Evolutionary conservation across 2,113 vertebrate species (phyloP).

Genomic region (Empidonax traillii): DNA sequence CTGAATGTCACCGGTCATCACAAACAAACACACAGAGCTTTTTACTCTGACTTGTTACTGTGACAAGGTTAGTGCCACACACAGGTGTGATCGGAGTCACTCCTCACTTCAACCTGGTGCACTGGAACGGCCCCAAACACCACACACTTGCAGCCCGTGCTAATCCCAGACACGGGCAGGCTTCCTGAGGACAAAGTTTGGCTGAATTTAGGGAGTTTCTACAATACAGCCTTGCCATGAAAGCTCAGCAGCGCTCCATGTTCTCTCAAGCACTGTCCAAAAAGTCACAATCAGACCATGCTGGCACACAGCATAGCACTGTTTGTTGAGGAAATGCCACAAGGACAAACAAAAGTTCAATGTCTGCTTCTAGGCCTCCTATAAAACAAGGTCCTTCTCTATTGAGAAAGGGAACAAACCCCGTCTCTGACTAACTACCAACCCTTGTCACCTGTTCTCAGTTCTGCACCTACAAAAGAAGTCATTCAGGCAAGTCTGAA

Average conservation of each 20-base stretch:
- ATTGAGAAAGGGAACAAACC: not conserved
- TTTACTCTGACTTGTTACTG: not conserved
- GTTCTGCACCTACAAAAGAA: not conserved
- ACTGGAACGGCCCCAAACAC: not conserved
- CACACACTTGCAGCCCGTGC: rapidly evolving
- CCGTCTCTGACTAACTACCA: not conserved
- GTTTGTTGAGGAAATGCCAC: not conserved
- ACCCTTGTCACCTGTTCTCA: not conserved
- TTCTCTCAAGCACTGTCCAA: not conserved
- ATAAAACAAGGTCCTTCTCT: not conserved
- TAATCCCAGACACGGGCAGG: rapidly evolving
- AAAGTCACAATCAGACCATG: not conserved
- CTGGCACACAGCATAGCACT: not conserved
- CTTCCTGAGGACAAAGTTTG: not conserved
- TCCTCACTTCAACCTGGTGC: not conserved
- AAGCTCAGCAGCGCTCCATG: not conserved
- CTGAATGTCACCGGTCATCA: not conserved
- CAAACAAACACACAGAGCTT: not conserved
- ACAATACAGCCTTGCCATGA: not conserved
- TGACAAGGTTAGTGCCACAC: not conserved
- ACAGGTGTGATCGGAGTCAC: not conserved
- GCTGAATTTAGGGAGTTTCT: not conserved
- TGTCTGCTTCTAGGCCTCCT: not conserved
- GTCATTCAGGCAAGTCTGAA: not conserved
- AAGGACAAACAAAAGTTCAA: not conserved